A percentile compares a stretch with the other conserved stretches of the same genome.
Conservation (phyloP, 2,888 invertebrate species). For the Physocephala rufipes region DNA sequence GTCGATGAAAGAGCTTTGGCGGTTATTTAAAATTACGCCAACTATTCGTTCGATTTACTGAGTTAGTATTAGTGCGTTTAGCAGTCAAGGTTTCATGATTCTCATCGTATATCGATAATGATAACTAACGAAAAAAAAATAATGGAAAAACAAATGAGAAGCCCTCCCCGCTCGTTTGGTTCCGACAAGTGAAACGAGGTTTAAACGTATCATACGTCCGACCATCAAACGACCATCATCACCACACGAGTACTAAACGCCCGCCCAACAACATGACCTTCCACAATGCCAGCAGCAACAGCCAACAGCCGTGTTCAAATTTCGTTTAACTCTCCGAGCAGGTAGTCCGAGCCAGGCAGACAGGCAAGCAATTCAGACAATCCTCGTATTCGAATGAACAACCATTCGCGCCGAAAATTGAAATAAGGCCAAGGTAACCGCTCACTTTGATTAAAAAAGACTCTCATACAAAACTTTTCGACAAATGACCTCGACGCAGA, state of each 20-base stretch:
- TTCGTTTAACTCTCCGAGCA: conserved; percentile 47
- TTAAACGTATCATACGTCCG: background rate
- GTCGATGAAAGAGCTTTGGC: background rate
- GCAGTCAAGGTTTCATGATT: background rate
- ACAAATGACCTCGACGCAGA: conserved; percentile 58
- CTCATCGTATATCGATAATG: background rate
- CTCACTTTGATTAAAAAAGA: conserved; percentile 63
- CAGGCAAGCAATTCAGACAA: background rate
- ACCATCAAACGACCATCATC: background rate
- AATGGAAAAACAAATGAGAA: background rate
- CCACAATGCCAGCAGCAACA: conserved; percentile 59
- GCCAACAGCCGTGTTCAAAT: conserved; percentile 23
- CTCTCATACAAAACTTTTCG: conserved; percentile 55
- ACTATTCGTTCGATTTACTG: too few relatives aligned
- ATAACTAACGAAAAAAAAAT: background rate
- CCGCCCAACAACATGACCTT: conserved; percentile 59
- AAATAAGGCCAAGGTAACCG: conserved; percentile 62
- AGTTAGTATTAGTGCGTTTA: background rate
- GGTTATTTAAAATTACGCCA: too few relatives aligned
- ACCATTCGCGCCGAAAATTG: conserved; percentile 34
- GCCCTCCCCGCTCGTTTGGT: conserved; percentile 36
- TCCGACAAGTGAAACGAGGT: background rate
- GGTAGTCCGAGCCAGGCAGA: conserved; percentile 15
- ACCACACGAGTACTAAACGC: conserved; percentile 26
- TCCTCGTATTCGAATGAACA: background rate